Base-by-base conservation (phyloP, 2,797 vertebrate genomes). In the Poecilia velifera region DNA sequence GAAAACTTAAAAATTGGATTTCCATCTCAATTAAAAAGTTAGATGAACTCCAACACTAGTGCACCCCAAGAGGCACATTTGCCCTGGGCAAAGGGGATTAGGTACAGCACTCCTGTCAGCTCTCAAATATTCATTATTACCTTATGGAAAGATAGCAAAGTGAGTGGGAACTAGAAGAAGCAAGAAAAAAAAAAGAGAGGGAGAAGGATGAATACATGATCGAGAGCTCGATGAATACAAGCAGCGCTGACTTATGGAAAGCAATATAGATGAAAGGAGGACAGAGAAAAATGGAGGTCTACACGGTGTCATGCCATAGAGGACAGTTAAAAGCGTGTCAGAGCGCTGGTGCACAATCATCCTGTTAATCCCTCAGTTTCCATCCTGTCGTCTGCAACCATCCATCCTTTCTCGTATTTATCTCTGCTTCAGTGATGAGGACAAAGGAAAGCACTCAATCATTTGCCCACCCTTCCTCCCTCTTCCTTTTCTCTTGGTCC, bases 361-460 rank as follows among this genome's bases (percentile, higher is more conserved):
- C 87, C 90, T 71, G 90, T 84, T 95, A 93, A 93, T 93, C 89
- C 91, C 84, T 77, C 73, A 73, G 74, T 90, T 89, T 87, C 91
- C 86, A 87, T 93, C 86, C 89, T 88, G 87, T 89, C 82, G 68
- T 90, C 86, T 92, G 87, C 88, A 90, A 83, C 92, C 91, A 90
- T 93, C 90, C 93, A 88, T 94, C 88, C 87, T 87, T 89, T 91
- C 88, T 90, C 77, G 64, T 94, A 90, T 94, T 94, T 92, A 93
- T 94, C 93, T 94, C 90, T 93, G 93, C 92, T 92, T 91, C 93
- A 92, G 82, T 90, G 94, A 92, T 92, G 91, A 93, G 91, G 91
- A 95, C 93, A 94, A 94, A 94, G 81, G 76, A 94, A 94, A 93
- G 91, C 93, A 93, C 94, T 95, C 91, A 90, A 91, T 92, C 89